These are phyloP conservation scores for Nycticebus coucang DNA, from an alignment of 2,113 vertebrate species.

Conservation along the genomic window DNA sequence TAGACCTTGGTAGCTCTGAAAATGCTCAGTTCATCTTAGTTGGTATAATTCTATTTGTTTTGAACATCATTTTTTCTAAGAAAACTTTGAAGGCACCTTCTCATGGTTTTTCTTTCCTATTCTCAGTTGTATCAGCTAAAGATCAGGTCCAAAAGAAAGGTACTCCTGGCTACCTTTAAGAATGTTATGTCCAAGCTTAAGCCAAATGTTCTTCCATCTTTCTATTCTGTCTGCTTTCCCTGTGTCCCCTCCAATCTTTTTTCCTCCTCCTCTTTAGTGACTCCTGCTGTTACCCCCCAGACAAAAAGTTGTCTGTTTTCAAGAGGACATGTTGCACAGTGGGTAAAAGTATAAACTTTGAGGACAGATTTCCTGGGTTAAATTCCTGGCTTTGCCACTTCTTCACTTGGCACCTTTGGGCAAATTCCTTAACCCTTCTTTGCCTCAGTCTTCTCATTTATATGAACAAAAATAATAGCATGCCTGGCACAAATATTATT, in stretches of 20 bases:
- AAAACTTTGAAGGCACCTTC: not conserved
- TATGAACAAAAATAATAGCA: not conserved
- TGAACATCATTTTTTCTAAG: not conserved
- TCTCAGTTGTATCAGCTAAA: not conserved
- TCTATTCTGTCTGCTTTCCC: not conserved
- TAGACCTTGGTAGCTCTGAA: not conserved
- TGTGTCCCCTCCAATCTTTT: not conserved
- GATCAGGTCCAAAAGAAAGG: not conserved
- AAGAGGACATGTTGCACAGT: not conserved
- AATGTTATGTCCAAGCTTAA: not conserved
- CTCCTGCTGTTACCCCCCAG: not conserved
- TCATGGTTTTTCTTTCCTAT: not conserved
- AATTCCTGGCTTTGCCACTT: not conserved
- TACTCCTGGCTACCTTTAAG: not conserved
- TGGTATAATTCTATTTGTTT: not conserved
- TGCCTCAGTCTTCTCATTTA: not conserved
- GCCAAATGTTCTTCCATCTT: not conserved
- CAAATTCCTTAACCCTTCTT: not conserved
- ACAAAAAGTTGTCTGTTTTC: not conserved
- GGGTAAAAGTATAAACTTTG: not conserved
- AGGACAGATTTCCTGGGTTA: fast-evolving
- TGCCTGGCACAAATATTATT: not conserved
- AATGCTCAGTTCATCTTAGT: not conserved
- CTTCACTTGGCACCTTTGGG: not conserved
- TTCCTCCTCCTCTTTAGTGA: not conserved